Evolutionary conservation across 2,888 invertebrate genomes (phyloP), one percentile per base, ranked within the genome.

Genomic region (Pyrocoelia pectoralis): DNA sequence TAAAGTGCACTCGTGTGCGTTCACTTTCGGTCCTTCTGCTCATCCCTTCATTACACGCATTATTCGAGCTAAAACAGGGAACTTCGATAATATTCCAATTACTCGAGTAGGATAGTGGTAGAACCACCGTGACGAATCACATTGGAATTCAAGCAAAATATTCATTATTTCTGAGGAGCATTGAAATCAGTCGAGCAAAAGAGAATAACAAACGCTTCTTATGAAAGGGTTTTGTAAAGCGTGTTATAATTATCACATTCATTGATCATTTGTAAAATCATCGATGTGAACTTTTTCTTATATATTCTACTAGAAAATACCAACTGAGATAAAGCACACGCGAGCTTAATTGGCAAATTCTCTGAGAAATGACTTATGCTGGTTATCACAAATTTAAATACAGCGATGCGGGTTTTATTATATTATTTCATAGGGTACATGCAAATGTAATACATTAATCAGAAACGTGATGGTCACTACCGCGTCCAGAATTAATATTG

Each of bases 1-100:
- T 80, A 79, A 79, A 79, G 79, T 76, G 76, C 77, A 78, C 76
- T 80, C 79, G 77, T 76, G 76, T 75, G 77, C 73, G 72, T 69
- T 72, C 70, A 70, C 72, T 72, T 68, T 71, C 73, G 75, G 72
- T 75, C 74, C 69, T 73, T 73, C 68, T 66, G 72, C 71, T 74
- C 74, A 73, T 75, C 76, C 74, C 78, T 77, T 77, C 76, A 73
- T 76, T 74, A 72, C 70, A 73, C 70, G 68, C 73, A 74, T 76
- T 77, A 74, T 73, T 70, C 73, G 67, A 73, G 70, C 74, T 74
- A 73, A 79, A 78, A 76, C 73, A 71, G 75, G 77, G 75, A 76
- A 76, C 76, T 70, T 74, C 72, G 66, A 65, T 69, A 74, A 74
- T 76, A 77, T 73, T 76, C 74, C 77, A 77, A 79, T 77, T 77